phyloP scores from a whole-genome alignment of 2,797 vertebrate genomes.

The Falco novaeseelandiae region DNA sequence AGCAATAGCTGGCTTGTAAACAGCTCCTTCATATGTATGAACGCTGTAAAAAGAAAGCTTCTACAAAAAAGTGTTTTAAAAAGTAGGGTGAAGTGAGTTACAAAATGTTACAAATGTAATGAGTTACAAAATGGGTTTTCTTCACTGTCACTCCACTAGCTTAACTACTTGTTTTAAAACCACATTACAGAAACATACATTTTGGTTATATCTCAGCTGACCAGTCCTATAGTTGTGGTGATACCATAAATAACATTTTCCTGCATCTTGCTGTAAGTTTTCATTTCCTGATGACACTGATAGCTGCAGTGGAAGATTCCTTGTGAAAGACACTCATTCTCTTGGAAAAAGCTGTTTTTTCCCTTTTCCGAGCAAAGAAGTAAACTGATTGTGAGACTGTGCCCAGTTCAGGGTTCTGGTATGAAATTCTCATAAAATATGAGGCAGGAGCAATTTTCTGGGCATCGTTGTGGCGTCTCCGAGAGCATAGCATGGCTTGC shows the following conservation, averaged over 20 bases:
- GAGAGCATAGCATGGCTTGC: background rate
- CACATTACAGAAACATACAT: background rate
- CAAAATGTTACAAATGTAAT: background rate
- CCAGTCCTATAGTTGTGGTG: background rate
- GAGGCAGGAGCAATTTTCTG: background rate
- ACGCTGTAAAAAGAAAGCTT: background rate
- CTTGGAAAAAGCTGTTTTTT: background rate
- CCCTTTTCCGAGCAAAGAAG: background rate
- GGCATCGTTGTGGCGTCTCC: background rate
- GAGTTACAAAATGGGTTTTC: background rate
- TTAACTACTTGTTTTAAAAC: background rate
- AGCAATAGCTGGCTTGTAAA: background rate
- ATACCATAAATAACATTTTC: background rate
- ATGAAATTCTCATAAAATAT: background rate
- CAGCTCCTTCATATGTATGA: rapidly evolving
- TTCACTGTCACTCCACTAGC: background rate
- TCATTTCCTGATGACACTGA: background rate
- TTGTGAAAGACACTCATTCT: background rate
- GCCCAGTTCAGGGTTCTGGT: background rate
- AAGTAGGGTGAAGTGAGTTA: background rate
- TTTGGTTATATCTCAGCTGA: background rate
- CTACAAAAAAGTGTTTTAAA: background rate
- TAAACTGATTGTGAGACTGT: background rate
- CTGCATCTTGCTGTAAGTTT: background rate
- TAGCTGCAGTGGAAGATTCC: background rate